Base-by-base conservation (phyloP, 2,113 vertebrate species). In the Octodon degus region DNA sequence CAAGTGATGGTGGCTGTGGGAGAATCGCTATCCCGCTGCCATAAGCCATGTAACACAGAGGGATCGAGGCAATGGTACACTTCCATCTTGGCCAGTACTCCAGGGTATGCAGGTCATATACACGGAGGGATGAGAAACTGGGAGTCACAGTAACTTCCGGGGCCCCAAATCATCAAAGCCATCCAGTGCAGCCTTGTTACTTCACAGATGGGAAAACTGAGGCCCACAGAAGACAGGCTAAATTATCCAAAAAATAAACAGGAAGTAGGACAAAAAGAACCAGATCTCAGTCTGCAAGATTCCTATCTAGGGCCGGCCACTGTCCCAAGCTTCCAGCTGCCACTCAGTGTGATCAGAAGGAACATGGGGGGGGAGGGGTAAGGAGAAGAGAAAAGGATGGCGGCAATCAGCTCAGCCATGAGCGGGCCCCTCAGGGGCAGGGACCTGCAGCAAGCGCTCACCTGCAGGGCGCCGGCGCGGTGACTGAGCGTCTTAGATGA, bases 401-500 rank as follows among this genome's bases (percentile, higher is more conserved):
- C 10, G 0, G 0, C 14, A 22, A 76, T 25, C 1, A 3, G 34
- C 24, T 32, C 20, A 47, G 40, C n/a, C 9, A 13, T 11, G 7
- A 9, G 34, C 1, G 14, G 37, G 37, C 60, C 53, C 77, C 32
- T 6, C 53, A 60, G 20, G 4, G 17, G 2, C 40, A 24, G 55
- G 22, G 32, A 20, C 32, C 25, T 25, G 11, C 43, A 30, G 88
- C 22, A 27, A 60, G 4, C n/a, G 58, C 97, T 93, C 40, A 99
- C 99, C 98, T 99, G 99, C 53, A 99, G 98, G 3, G 98, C 97
- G 32, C 97, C 97, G 0, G 98, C 98, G 0, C 98, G 98, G 93
- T 98, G 99, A 97, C 97, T 98, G 91, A 99, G 98, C 70, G 97
- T 98, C 96, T 99, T 99, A 2, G 99, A 98, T 14, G 98, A 99